Conservation (phyloP, 2,113 vertebrate species). For the Myiopsitta monachus region DNA sequence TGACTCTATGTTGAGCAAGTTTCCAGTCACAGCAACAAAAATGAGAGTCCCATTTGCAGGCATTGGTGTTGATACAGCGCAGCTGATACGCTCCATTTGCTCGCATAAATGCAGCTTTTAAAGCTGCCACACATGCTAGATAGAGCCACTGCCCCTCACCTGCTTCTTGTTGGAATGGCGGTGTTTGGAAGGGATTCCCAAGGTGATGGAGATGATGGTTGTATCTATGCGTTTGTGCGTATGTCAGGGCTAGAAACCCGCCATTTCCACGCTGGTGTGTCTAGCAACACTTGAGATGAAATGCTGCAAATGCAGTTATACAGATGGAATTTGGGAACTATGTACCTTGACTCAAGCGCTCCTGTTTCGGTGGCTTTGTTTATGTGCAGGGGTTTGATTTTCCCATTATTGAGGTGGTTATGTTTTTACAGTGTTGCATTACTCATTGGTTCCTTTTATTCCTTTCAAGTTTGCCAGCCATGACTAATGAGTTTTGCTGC, state of each 20-base stretch:
- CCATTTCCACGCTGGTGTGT: not conserved
- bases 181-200: not conserved
- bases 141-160: conserved; percentile 18
- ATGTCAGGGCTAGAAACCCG: not conserved
- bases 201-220: not conserved
- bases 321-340: not conserved
- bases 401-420: not conserved
- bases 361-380: not conserved
- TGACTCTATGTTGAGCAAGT: not conserved
- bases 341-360: not conserved
- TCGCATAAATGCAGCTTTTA: conserved; percentile 49
- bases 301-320: not conserved
- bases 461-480: not conserved
- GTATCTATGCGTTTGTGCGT: not conserved
- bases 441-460: conserved; percentile 1
- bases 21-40: not conserved
- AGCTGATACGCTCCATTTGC: conserved; percentile 52
- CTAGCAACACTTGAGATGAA: not conserved
- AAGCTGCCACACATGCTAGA: conserved; percentile 17
- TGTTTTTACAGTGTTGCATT: not conserved
- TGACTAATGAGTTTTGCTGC: conserved; percentile 28
- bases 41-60: conserved; percentile 1
- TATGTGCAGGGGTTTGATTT: not conserved
- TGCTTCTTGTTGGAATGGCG: not conserved
- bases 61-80: not conserved